phyloP scores from a whole-genome alignment of 1,140 invertebrate genomes.

The Homarus americanus region DNA sequence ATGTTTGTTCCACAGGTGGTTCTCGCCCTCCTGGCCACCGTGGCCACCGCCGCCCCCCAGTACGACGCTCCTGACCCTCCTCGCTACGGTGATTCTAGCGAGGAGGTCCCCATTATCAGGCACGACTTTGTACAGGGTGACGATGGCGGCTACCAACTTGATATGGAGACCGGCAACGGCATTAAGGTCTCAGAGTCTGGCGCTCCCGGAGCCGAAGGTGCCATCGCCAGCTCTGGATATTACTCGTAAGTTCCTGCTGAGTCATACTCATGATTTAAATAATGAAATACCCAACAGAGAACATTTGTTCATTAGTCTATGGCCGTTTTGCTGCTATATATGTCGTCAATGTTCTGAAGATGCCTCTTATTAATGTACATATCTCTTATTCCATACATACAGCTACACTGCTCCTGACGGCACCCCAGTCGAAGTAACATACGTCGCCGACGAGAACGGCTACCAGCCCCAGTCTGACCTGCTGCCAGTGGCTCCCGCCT shows the following conservation, averaged over 20 bases:
- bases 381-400: neutral
- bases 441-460: conserved; percentile 36
- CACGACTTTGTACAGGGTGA: neutral
- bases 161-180: conserved; percentile 34
- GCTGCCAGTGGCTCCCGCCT: conserved; percentile 42
- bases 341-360: too few species aligned
- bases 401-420: conserved; percentile 49
- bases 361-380: too few species aligned
- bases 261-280: too few species aligned
- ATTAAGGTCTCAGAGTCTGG: neutral
- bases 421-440: neutral
- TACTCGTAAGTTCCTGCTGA: neutral
- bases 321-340: too few species aligned
- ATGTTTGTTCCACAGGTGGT: neutral
- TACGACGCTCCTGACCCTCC: too few species aligned
- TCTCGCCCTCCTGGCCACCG: neutral
- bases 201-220: neutral
- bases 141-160: conserved; percentile 13
- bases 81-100: neutral
- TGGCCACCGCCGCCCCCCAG: neutral
- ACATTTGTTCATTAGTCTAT: too few species aligned
- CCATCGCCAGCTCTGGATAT: neutral
- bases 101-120: neutral
- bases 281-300: too few species aligned
- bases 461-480: conserved; percentile 42